Percentiles rank a stretch among this genome's conserved stretches.
phyloP scores from a whole-genome alignment of 23 tunicate species.

The Trididemnum clinides region DNA sequence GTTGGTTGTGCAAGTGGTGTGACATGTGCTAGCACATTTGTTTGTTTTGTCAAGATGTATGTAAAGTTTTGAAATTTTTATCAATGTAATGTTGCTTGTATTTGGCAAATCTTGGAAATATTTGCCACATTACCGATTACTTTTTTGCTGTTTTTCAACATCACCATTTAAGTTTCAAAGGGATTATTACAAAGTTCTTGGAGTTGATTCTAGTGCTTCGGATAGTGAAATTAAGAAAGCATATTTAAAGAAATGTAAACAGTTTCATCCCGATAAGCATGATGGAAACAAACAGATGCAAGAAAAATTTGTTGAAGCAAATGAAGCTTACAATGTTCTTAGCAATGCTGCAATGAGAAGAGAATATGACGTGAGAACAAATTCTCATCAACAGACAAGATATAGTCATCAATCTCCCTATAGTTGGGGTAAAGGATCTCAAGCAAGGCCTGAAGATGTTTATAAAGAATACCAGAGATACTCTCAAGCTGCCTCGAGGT shows the following conservation, averaged over 20 bases:
- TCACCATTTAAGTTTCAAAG: background rate
- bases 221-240: constrained; percentile 40
- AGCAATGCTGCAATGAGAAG: constrained; percentile 5
- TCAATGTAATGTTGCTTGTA: no score
- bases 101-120: no score
- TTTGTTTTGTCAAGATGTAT: no score
- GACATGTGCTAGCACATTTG: no score
- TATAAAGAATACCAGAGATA: constrained; percentile 25
- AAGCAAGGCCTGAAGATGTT: constrained; percentile 52
- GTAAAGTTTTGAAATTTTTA: no score
- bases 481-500: background rate
- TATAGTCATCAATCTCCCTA: background rate
- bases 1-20: no score
- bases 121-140: no score
- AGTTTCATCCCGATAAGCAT: constrained; percentile 47
- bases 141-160: no score
- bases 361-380: constrained; percentile 22
- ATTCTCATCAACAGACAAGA: background rate
- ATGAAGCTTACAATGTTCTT: constrained; percentile 36
- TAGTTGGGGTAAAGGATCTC: background rate
- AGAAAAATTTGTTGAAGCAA: constrained; percentile 30
- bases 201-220: constrained; percentile 7
- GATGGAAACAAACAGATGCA: constrained; percentile 17
- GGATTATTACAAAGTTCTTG: constrained; percentile 29
- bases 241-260: constrained; percentile 36